Evolutionary conservation across 2,797 vertebrate species (phyloP).

Genomic region (Cuculus canorus): DNA sequence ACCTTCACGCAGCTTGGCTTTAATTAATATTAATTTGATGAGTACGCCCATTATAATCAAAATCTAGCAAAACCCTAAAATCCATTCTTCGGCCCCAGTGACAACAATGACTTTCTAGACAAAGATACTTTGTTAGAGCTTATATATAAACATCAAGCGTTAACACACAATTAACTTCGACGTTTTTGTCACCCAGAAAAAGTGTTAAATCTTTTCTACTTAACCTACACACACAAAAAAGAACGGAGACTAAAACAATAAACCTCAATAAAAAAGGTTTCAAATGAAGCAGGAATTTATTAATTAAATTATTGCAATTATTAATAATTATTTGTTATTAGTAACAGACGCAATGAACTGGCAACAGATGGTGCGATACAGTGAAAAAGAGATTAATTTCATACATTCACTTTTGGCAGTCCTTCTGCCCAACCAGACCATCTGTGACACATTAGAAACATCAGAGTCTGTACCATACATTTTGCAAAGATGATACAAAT

Average conservation of each 20-base stretch:
- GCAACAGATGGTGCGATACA: slow-evolving; percentile 57
- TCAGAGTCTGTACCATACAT: not conserved
- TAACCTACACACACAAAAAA: not conserved
- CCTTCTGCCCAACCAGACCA: slow-evolving; percentile 52
- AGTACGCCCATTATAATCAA: not conserved
- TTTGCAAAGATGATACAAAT: not conserved
- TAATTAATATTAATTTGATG: not conserved
- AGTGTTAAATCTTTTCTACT: not conserved
- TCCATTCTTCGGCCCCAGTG: not conserved
- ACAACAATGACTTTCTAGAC: not conserved
- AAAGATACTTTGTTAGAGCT: not conserved
- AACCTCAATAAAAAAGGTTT: not conserved
- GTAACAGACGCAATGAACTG: slow-evolving; percentile 35
- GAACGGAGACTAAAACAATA: not conserved
- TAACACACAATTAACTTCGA: not conserved
- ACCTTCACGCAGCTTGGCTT: not conserved
- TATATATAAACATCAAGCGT: not conserved
- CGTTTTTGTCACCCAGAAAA: not conserved
- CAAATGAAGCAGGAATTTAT: not conserved
- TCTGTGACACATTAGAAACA: slow-evolving; percentile 45
- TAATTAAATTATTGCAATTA: slow-evolving; percentile 54
- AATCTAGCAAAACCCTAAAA: not conserved
- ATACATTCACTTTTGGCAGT: slow-evolving; percentile 51
- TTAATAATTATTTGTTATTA: slow-evolving; percentile 69
- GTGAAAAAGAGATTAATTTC: slow-evolving; percentile 60